Evolutionary conservation across 2,113 vertebrate genomes (phyloP), one percentile per base, ranked within the genome.

Genomic region (Cyprinodon variegatus): DNA sequence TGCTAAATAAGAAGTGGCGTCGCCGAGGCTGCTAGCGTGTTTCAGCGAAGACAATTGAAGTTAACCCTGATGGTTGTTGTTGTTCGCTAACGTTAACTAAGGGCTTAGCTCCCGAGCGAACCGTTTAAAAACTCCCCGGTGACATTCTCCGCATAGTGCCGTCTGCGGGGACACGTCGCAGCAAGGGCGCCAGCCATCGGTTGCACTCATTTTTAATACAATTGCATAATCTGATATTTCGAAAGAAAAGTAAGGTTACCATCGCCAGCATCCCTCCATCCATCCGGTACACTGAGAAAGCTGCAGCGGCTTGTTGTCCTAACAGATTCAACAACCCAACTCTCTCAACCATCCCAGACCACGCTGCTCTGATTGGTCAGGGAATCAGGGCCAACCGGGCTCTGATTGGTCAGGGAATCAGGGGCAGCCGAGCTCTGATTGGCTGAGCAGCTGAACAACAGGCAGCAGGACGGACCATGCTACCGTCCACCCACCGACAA

Each of bases 391-490:
- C 74, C 68, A 83, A 76, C 41, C 83, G 40, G 67, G 57, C 88
- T 78, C 87, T 75, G 29, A 93, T 93, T 93, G 92, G 92, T 86
- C 84, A 0, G 88, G 70, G 81, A 45, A 76, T 61, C 29, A 77
- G 65, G 63, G 77, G 77, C 67, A 84, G 77, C 45, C 83, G 39
- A 64, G 59, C 88, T 77, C 88, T 76, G 74, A 93, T 93, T 93
- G 92, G 91, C 57, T 79, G 89, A 87, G 17, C 13, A 76, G 80
- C 86, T 81, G 91, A 93, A 92, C 91, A 93, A 90, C 90, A 93
- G 89, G 87, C 90, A 83, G 86, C 87, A 83, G 86, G 87, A 74
- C 75, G 87, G 84, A 86, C 87, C 78, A 81, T 84, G 84, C 83
- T 61, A 81, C 83, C 75, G 76, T 83, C 83, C 88, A 72, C 83